Evolutionary conservation across 2,797 vertebrate species (phyloP).

Genomic region (Scarus forsteni): DNA sequence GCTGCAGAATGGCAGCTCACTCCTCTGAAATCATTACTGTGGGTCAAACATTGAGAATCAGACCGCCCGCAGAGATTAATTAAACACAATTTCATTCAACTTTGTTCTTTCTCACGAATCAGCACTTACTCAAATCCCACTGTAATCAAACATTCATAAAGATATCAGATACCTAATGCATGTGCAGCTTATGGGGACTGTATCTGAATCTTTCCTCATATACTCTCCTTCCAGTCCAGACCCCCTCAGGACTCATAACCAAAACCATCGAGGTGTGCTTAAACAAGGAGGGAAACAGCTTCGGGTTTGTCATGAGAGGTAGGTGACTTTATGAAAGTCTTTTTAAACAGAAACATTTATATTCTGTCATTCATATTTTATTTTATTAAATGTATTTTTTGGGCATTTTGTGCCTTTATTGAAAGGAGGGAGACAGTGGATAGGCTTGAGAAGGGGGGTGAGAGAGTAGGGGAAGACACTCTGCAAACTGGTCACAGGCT

Average conservation of each 20-base stretch:
- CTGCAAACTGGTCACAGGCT: no score
- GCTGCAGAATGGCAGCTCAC: conserved; percentile 1
- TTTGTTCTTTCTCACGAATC: conserved; percentile 10
- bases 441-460: no score
- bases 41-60: conserved; percentile 17
- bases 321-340: conserved; percentile 16
- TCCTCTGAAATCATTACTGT: conserved; percentile 15
- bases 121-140: neutral
- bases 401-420: no score
- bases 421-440: no score
- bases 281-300: conserved; percentile 97
- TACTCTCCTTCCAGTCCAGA: conserved; percentile 85
- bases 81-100: conserved; percentile 12
- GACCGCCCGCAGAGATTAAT: conserved; percentile 20
- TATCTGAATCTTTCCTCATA: neutral
- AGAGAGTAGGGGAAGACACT: no score
- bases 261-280: conserved; percentile 96
- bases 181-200: neutral
- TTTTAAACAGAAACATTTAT: neutral
- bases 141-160: conserved; percentile 5
- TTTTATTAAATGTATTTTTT: no score
- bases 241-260: conserved; percentile 88
- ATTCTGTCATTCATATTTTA: no score
- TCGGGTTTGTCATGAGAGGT: conserved; percentile 98
- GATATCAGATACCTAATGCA: neutral